phyloP scores from a whole-genome alignment of 2,888 invertebrate genomes.

The Idaea dimidiata region DNA sequence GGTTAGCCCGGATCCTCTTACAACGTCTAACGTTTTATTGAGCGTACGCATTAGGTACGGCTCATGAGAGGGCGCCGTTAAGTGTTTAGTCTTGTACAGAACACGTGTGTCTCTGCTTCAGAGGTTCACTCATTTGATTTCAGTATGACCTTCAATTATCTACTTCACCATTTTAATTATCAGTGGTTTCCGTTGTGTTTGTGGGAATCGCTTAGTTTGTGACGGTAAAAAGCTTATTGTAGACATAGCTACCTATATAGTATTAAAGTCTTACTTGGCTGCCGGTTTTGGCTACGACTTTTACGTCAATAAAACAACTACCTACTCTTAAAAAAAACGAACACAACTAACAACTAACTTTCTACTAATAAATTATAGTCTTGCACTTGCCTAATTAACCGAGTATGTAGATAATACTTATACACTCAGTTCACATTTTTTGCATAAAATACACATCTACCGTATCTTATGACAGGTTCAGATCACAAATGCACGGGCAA shows the following conservation, averaged over 20 bases:
- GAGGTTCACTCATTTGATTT: slow-evolving; percentile 16
- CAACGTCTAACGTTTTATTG: slow-evolving; percentile 48
- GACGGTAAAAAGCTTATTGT: background rate
- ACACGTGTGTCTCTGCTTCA: slow-evolving; percentile 43
- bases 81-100: slow-evolving; percentile 63
- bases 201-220: background rate
- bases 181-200: background rate
- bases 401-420: background rate
- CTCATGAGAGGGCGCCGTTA: slow-evolving; percentile 31
- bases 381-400: background rate
- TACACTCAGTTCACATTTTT: background rate
- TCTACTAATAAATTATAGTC: background rate
- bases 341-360: background rate
- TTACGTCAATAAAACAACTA: no score
- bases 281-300: no score
- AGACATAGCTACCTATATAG: background rate
- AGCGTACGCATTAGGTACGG: slow-evolving; percentile 22
- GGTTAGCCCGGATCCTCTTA: slow-evolving; percentile 75
- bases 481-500: background rate
- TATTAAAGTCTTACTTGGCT: no score
- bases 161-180: background rate
- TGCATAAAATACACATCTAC: background rate
- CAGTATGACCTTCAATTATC: background rate
- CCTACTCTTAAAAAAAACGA: background rate
- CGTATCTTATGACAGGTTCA: background rate